Percentiles rank a stretch among this genome's conserved stretches.
Evolutionary conservation across 2,113 vertebrate species (phyloP).

Genomic region (Paracanthobrama guichenoti): DNA sequence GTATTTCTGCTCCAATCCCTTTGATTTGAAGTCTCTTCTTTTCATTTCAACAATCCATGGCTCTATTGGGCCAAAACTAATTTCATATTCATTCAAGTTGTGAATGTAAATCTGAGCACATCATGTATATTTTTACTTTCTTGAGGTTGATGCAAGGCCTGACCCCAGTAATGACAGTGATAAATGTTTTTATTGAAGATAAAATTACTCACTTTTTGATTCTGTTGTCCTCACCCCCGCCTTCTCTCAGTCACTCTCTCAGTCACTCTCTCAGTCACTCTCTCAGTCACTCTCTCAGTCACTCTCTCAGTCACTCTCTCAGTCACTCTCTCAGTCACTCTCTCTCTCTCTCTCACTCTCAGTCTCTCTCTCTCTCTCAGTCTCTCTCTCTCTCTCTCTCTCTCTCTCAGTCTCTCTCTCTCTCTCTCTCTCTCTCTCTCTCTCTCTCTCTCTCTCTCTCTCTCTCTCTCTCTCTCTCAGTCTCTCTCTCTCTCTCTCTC

Average conservation of each 20-base stretch:
- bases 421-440: not conserved
- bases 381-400: not conserved
- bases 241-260: not conserved
- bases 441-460: not conserved
- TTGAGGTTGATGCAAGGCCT: constrained; percentile 6
- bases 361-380: too few species aligned
- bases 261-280: not conserved
- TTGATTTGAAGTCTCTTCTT: not conserved
- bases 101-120: not conserved
- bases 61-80: constrained; percentile 8
- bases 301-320: not conserved
- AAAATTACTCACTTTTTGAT: constrained; percentile 7
- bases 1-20: constrained; percentile 7
- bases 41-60: constrained; percentile 7
- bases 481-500: too few species aligned
- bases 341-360: too few species aligned
- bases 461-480: not conserved
- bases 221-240: not conserved
- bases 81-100: constrained; percentile 29
- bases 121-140: not conserved
- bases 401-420: constrained; percentile 9
- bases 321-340: too few species aligned
- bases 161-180: constrained; percentile 16
- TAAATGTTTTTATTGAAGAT: constrained; percentile 27
- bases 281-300: not conserved